These are phyloP conservation scores for Leptopterna dolabrata DNA, from an alignment of 2,888 invertebrate genomes.

Conservation along the genomic window DNA sequence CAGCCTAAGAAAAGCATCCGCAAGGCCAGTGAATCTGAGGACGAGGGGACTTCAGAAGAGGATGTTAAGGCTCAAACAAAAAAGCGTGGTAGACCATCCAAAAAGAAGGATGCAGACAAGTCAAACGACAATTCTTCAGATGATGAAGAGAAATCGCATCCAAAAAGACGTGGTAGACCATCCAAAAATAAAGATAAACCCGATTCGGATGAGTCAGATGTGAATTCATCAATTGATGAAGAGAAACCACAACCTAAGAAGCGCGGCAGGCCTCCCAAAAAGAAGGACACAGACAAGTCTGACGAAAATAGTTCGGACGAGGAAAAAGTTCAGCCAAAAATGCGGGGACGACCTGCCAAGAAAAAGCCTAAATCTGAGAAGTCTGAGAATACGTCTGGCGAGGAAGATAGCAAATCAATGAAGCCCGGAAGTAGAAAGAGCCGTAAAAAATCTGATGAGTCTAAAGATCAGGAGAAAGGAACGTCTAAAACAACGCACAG, in stretches of 20 bases:
- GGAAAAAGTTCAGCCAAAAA: background rate
- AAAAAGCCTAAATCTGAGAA: too few species aligned
- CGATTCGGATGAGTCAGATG: background rate
- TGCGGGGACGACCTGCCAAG: background rate
- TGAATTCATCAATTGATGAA: background rate
- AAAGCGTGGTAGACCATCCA: background rate
- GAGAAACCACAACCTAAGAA: background rate
- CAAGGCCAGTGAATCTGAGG: background rate
- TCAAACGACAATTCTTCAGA: background rate
- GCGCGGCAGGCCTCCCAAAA: background rate
- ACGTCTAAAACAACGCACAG: background rate
- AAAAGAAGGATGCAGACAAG: background rate
- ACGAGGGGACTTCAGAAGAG: background rate
- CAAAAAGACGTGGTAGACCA: background rate
- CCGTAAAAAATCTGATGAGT: background rate
- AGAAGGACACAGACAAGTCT: background rate
- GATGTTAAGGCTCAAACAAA: background rate
- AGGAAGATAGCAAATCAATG: background rate
- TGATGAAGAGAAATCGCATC: background rate
- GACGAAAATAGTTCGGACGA: background rate
- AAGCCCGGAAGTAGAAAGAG: background rate
- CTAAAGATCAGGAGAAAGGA: background rate
- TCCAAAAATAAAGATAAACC: background rate
- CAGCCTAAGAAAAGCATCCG: background rate
- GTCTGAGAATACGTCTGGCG: too few species aligned